These are phyloP conservation scores for Atrichornis clamosus DNA, from an alignment of 2,113 vertebrate genomes.

Conservation along the genomic window DNA sequence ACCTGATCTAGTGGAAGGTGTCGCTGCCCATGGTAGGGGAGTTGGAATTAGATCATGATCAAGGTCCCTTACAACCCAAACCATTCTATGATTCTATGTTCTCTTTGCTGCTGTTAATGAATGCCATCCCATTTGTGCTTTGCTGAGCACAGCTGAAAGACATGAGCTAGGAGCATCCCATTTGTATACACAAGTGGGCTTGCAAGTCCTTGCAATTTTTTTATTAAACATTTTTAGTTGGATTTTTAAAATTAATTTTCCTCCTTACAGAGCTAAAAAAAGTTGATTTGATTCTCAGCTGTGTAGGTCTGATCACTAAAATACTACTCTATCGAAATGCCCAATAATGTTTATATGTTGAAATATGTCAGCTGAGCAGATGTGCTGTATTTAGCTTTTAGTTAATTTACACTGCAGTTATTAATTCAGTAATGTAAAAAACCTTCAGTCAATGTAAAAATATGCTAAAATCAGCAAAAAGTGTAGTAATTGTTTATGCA, in stretches of 20 bases:
- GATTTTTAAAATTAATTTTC: not conserved
- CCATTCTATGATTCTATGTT: not conserved
- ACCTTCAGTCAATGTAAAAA: not conserved
- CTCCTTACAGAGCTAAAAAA: not conserved
- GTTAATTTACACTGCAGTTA: not conserved
- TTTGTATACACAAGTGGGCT: not conserved
- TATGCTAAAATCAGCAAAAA: not conserved
- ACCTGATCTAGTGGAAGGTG: not conserved
- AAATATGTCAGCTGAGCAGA: not conserved
- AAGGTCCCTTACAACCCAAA: not conserved
- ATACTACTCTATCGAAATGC: not conserved
- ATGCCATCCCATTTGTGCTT: not conserved
- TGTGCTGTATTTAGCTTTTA: not conserved
- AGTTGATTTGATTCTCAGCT: not conserved
- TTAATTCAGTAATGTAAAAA: not conserved
- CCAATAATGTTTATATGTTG: not conserved
- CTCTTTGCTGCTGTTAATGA: not conserved
- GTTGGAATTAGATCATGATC: not conserved
- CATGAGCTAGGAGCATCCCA: not conserved
- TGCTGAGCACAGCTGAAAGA: not conserved
- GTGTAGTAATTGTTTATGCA: not conserved
- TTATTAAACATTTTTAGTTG: not conserved
- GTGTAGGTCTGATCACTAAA: not conserved
- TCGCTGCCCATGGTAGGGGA: not conserved
- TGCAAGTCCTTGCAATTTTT: not conserved